Percentiles rank a stretch among this genome's conserved stretches.
phyloP scores from a whole-genome alignment of 2,113 vertebrate genomes.

The Noturus placidus region DNA sequence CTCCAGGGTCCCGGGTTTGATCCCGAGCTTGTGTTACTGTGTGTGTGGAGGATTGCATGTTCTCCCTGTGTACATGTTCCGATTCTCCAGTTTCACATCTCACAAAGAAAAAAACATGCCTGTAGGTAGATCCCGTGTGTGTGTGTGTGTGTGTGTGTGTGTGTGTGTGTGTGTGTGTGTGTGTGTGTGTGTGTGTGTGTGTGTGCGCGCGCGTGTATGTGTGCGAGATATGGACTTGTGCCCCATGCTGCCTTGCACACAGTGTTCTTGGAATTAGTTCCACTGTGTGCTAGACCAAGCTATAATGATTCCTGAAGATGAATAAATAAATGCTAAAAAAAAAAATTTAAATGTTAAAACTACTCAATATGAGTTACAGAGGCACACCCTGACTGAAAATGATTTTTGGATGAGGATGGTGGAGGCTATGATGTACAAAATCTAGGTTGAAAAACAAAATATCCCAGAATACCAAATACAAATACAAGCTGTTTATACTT shows the following conservation, averaged over 20 bases:
- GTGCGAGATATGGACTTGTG: not conserved
- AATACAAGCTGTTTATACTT: no score
- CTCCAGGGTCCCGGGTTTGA: not conserved
- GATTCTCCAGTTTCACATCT: not conserved
- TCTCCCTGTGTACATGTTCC: not conserved
- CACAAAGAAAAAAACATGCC: no score
- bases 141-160: not conserved
- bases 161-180: not conserved
- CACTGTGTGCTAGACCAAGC: not conserved
- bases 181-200: not conserved
- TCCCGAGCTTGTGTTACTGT: not conserved
- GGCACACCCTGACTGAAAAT: not conserved
- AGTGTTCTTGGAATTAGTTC: not conserved
- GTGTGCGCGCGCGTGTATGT: no score
- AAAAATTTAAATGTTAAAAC: not conserved
- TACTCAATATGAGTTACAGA: not conserved
- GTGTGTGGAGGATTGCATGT: not conserved
- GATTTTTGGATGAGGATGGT: not conserved
- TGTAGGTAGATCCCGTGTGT: not conserved
- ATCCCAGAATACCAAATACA: not conserved
- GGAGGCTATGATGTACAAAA: not conserved
- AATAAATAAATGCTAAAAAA: not conserved
- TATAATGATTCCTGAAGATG: not conserved
- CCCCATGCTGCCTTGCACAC: not conserved
- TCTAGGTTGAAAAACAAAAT: not conserved